Evolutionary conservation across 2,113 vertebrate species (phyloP), one percentile per base, ranked within the genome.

Genomic region (Pangasianodon gigas): DNA sequence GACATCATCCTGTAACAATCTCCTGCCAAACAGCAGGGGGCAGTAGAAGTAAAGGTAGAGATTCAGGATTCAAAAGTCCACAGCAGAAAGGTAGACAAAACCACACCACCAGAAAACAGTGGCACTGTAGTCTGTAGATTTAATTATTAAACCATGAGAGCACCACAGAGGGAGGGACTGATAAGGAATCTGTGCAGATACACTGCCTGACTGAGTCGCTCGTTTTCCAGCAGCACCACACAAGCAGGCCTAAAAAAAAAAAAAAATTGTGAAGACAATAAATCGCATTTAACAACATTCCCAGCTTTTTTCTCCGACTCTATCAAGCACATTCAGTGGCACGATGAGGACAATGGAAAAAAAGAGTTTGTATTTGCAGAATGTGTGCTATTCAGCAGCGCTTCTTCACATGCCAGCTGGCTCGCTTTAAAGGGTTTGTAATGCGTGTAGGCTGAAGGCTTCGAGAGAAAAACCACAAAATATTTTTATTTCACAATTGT

Each of bases 11-110:
- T 19, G 10, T 7, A 32, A 48, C 24, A 51, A 65, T 92, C 65
- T 88, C 56, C 26, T 46, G 41, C 46, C 60, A 90, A 84, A 93
- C 93, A 94, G 92, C 90, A 94, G 94, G 93, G 91, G 93, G 93
- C 88, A 93, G 92, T 93, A 94, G 90, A 93, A 24, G 69, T 85
- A 89, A 85, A 85, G 82, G 52, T 65, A 58, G 48, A 18, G 0
- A 29, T 52, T 54, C 21, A 7, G 46, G 74, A 18, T 6, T 24
- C 32, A 3, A 62, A 44, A 48, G 0, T 44, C 37, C 71, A 79
- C 26, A 60, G 1, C 1, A 2, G 14, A n/a, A 32, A n/a, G 16
- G 9, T 46, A 65, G 13, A 80, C 32, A 67, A 87, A 81, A 24
- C 18, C 46, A 54, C 80, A 88, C 21, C 16, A 11, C 37, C 82